Percentiles rank a stretch among this genome's conserved stretches.
Conservation (phyloP, 2,797 vertebrate genomes). For the Peromyscus nudipes region DNA sequence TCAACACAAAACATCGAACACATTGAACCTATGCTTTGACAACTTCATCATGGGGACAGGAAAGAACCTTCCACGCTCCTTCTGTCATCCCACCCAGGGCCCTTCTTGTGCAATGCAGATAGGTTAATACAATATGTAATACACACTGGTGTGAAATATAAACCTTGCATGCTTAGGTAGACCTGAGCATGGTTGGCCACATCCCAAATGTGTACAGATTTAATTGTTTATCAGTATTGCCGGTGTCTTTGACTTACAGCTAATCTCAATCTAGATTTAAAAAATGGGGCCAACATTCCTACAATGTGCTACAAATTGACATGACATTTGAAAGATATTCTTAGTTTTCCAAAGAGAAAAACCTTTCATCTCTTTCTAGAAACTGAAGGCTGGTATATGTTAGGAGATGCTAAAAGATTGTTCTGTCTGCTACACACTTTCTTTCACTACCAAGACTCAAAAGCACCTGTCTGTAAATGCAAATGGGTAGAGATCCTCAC, state of each 20-base stretch:
- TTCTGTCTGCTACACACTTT: conserved; percentile 22
- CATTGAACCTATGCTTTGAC: neutral
- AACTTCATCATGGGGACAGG: conserved; percentile 29
- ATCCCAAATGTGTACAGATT: neutral
- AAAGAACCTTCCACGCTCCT: neutral
- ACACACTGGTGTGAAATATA: neutral
- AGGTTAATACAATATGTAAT: neutral
- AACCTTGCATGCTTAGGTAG: neutral
- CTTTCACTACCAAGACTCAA: neutral
- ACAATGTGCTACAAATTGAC: conserved; percentile 13
- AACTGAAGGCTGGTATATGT: neutral
- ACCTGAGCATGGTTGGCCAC: neutral
- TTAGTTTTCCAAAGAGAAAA: conserved; percentile 53
- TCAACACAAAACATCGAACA: neutral
- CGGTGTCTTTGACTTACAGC: conserved; percentile 41
- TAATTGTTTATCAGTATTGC: conserved; percentile 58
- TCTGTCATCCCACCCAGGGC: fast-evolving
- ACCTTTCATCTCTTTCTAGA: neutral
- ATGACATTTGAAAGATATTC: conserved; percentile 55
- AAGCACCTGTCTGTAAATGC: neutral
- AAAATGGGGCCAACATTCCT: conserved; percentile 57
- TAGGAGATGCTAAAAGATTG: neutral
- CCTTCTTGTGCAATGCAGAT: neutral
- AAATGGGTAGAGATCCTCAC: neutral
- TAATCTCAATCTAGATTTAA: conserved; percentile 48